Conservation (phyloP, 2,888 invertebrate genomes). For the Caenorhabditis panamensis region DNA sequence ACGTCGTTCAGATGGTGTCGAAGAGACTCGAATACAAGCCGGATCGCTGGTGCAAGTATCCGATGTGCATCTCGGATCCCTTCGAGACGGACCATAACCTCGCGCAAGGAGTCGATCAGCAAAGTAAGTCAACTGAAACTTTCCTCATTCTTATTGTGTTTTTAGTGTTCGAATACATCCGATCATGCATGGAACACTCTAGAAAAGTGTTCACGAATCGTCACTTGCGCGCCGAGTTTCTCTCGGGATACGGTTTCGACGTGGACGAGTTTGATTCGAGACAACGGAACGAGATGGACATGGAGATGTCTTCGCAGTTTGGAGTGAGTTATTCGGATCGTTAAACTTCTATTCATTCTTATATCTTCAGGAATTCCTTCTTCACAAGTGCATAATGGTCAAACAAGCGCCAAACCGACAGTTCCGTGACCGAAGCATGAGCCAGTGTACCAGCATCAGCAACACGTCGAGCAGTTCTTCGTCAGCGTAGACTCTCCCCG, state of each 20-base stretch:
- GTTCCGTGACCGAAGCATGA: slow-evolving; percentile 67
- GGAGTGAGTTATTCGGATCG: slow-evolving; percentile 43
- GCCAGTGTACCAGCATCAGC: slow-evolving; percentile 58
- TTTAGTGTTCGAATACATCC: slow-evolving; percentile 68
- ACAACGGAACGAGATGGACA: slow-evolving; percentile 56
- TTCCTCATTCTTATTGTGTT: not conserved
- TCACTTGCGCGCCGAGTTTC: slow-evolving; percentile 62
- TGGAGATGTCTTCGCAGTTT: slow-evolving; percentile 56
- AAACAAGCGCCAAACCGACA: slow-evolving; percentile 66
- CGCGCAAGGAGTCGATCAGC: slow-evolving; percentile 83
- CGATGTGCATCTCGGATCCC: slow-evolving; percentile 85
- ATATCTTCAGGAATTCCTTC: slow-evolving; percentile 62
- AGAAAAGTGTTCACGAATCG: slow-evolving; percentile 63
- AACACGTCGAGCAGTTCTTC: slow-evolving; percentile 43
- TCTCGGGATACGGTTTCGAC: slow-evolving; percentile 59
- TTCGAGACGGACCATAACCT: slow-evolving; percentile 85
- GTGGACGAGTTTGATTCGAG: slow-evolving; percentile 50
- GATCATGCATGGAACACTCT: slow-evolving; percentile 67
- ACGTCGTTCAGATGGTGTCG: slow-evolving; percentile 65
- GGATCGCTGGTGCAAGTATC: slow-evolving; percentile 83
- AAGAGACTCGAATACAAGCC: slow-evolving; percentile 79
- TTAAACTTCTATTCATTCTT: not conserved
- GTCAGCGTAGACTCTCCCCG: not conserved
- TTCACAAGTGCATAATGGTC: slow-evolving; percentile 66
- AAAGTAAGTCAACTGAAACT: no score